Base-by-base conservation (phyloP, 2,888 invertebrate genomes). In the Orchestes rusci region DNA sequence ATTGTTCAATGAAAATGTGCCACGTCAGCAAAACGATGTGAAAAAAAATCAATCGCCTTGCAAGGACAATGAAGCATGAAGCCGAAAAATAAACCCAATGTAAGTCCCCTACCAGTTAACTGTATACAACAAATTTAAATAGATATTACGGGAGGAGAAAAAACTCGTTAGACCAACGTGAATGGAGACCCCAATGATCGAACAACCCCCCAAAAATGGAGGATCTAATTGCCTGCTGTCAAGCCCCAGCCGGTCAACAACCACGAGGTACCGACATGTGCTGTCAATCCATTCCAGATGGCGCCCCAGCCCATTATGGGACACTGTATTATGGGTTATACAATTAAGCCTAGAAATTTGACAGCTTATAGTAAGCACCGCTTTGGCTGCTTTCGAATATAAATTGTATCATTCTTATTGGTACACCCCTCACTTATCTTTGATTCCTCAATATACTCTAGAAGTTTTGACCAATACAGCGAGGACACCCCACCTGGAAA, bases 141-240 rank as follows among this genome's bases (percentile, higher is more conserved):
- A 89, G 89, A 94, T 94, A 73, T 85, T 94, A 40, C 95, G 93
- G 93, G 92, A 94, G 72, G 74, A 82, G 44, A 80, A 80, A n/a
- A 76, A 60, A 87, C 92, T 64, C 78, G 80, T 55, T 95, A 94
- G 94, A 76, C 80, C 37, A 88, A 94, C 70, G 77, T 80, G 31
- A 88, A 88, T 64, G 84, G 77, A 18, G 82, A 80, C 51, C 79
- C 73, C 4, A 77, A 76, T 16, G 80, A 73, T 39, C 43, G 66
- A 3, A 66, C 66, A 1, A 60, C 67, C 84, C 84, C 13, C 84
- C 84, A 3, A 84, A 79, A 67, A 78, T 79, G 69, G 62, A 77
- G 3, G 81, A 81, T 27, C 61, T 78, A 53, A 59, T n/a, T 63
- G 50, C 62, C 62, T 18, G 61, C 56, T 39, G 35, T 7, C 23